phyloP scores from a whole-genome alignment of 2,113 vertebrate species.

The Alces alces region DNA sequence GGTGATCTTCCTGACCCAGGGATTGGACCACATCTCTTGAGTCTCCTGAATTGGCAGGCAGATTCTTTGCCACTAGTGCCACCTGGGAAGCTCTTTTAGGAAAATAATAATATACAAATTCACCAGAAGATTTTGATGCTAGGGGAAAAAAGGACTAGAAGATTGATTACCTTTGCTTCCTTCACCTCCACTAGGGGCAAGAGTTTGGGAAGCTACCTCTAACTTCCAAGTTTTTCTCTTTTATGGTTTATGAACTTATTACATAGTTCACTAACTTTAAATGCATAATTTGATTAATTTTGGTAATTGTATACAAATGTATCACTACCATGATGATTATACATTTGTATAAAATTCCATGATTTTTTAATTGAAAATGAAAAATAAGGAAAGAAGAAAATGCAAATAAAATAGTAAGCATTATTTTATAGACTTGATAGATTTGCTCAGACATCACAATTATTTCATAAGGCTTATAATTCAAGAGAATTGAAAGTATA shows the following conservation, averaged over 20 bases:
- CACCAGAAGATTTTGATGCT: neutral
- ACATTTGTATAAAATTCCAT: too few species aligned
- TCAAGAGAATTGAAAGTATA: neutral
- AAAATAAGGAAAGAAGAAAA: neutral
- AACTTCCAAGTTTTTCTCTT: neutral
- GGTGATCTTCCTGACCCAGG: too few species aligned
- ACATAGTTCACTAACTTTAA: neutral
- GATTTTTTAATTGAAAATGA: neutral
- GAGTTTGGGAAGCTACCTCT: neutral
- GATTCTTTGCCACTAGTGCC: too few species aligned
- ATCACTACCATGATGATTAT: neutral
- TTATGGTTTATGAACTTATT: neutral
- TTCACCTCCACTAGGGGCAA: neutral
- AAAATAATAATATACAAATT: neutral
- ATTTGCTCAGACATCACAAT: neutral
- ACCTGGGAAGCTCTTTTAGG: neutral
- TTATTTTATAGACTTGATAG: neutral
- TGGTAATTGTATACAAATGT: neutral
- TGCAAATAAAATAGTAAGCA: slow-evolving; percentile 21
- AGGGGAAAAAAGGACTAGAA: neutral
- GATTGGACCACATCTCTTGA: too few species aligned
- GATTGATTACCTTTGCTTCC: neutral
- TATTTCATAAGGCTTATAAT: neutral
- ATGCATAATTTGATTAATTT: neutral
- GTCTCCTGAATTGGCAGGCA: too few species aligned